A percentile compares a stretch with the other conserved stretches of the same genome.
Conservation (phyloP, 2,797 vertebrate genomes). For the Stomatorhinus walkeri region DNA sequence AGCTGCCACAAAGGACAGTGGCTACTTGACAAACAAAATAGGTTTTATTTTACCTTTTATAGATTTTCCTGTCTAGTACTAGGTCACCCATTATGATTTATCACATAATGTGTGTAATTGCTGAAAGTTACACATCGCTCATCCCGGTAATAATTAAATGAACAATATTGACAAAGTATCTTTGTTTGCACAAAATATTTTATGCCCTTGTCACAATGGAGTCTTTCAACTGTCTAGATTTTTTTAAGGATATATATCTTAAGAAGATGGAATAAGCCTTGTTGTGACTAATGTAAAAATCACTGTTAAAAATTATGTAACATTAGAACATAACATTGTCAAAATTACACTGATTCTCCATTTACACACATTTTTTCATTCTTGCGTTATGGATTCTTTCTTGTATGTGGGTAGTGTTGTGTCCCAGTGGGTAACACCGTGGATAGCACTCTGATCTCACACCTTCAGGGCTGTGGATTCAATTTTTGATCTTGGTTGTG, state of each 20-base stretch:
- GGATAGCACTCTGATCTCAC: neutral
- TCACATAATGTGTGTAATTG: neutral
- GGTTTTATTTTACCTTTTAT: conserved; percentile 20
- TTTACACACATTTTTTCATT: neutral
- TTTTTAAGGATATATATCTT: neutral
- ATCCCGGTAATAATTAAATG: conserved; percentile 16
- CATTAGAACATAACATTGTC: neutral
- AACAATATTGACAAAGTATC: neutral
- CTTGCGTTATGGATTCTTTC: neutral
- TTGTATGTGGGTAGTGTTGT: neutral
- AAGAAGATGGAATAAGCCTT: neutral
- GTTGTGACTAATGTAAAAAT: neutral
- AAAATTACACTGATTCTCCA: neutral
- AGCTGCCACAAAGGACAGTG: neutral
- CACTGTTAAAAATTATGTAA: neutral
- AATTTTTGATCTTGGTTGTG: neutral
- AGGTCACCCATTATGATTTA: conserved; percentile 15
- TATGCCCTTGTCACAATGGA: neutral
- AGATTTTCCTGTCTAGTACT: neutral
- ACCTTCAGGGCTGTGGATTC: neutral
- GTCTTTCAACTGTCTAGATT: neutral
- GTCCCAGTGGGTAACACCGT: neutral
- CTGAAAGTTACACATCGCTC: neutral
- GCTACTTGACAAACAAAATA: neutral
- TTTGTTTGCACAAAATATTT: conserved; percentile 8